Evolutionary conservation across 2,113 vertebrate species (phyloP).

Genomic region (Monarcha castaneiventris): DNA sequence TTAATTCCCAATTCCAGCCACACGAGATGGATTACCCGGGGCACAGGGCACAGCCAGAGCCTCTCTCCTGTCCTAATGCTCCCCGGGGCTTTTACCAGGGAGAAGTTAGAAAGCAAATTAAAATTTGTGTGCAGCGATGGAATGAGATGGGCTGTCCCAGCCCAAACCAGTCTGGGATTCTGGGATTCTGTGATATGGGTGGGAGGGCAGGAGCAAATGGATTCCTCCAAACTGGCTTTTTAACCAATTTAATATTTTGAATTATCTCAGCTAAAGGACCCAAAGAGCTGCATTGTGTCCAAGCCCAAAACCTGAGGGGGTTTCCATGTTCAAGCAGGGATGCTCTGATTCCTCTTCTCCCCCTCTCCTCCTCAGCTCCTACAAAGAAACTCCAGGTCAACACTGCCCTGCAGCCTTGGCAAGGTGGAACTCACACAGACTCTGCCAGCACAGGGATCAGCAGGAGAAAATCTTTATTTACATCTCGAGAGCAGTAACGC

Average conservation of each 20-base stretch:
- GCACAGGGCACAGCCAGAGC: neutral
- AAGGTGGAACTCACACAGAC: neutral
- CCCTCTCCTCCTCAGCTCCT: neutral
- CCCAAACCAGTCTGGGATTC: neutral
- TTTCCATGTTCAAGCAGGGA: neutral
- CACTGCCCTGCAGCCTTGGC: neutral
- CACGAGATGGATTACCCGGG: rapidly evolving
- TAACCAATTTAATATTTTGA: neutral
- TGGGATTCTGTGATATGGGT: neutral
- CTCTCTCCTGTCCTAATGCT: neutral
- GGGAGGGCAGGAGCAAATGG: neutral
- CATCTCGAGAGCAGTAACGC: neutral
- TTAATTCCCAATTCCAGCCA: neutral
- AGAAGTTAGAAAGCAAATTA: neutral
- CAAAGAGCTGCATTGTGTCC: neutral
- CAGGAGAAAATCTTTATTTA: slow-evolving; percentile 58
- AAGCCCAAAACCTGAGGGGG: neutral
- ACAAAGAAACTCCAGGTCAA: neutral
- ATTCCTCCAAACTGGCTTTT: neutral
- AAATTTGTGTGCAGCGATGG: neutral
- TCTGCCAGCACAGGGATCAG: neutral
- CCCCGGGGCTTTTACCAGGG: rapidly evolving
- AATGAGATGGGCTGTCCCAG: neutral
- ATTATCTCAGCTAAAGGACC: neutral
- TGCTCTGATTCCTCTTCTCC: neutral